A percentile compares a stretch with the other conserved stretches of the same genome.
These are phyloP conservation scores for Chanos chanos DNA, from an alignment of 2,797 vertebrate species.

Conservation along the genomic window DNA sequence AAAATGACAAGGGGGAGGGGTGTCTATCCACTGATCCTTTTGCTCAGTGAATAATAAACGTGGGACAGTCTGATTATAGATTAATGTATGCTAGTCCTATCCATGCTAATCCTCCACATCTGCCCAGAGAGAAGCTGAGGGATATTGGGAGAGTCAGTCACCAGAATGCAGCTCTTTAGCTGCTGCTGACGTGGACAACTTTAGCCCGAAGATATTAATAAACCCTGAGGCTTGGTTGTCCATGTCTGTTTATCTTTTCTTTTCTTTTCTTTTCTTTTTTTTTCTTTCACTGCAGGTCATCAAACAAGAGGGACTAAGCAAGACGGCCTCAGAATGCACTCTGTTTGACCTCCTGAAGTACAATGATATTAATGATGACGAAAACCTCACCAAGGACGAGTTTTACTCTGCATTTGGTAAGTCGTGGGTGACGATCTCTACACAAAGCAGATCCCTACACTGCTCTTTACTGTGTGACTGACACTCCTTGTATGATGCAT, in stretches of 20 bases:
- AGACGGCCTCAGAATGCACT: slow-evolving; percentile 80
- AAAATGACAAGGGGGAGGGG: too few species aligned
- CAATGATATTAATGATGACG: slow-evolving; percentile 83
- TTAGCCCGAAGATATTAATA: too few species aligned
- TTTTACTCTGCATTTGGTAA: slow-evolving; percentile 92
- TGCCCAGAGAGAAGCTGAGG: too few species aligned
- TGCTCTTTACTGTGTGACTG: too few species aligned
- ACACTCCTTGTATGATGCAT: too few species aligned
- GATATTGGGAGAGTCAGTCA: too few species aligned
- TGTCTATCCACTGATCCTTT: too few species aligned
- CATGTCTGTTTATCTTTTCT: too few species aligned
- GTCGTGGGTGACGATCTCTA: slow-evolving; percentile 52
- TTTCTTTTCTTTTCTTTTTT: not conserved
- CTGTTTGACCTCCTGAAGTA: slow-evolving; percentile 93
- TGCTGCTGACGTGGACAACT: too few species aligned
- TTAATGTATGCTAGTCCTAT: slow-evolving; percentile 1
- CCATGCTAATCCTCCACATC: slow-evolving; percentile 19
- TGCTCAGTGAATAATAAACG: slow-evolving; percentile 14
- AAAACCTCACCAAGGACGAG: slow-evolving; percentile 85
- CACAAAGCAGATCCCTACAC: not conserved
- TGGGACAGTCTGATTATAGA: slow-evolving; percentile 16
- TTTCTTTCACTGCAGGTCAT: slow-evolving; percentile 74
- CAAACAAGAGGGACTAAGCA: slow-evolving; percentile 86
- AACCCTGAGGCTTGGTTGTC: too few species aligned
- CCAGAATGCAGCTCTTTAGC: too few species aligned